A percentile compares a stretch with the other conserved stretches of the same genome.
Conservation (phyloP, 2,797 vertebrate species). For the Notamacropus eugenii region DNA sequence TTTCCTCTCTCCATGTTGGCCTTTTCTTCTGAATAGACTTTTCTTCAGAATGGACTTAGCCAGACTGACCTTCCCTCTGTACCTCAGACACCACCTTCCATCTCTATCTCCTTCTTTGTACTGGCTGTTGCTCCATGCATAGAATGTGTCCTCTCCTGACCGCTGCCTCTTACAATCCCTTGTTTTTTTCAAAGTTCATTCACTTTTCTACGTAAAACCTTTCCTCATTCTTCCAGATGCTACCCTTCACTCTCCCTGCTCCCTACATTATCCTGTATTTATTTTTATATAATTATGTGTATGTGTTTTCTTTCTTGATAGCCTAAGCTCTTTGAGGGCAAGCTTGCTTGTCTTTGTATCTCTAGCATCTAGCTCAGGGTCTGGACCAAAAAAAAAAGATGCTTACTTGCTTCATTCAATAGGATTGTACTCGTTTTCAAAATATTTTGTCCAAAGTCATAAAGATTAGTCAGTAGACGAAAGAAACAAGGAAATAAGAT, state of each 20-base stretch:
- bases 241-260: background rate
- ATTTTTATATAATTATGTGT: background rate
- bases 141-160: background rate
- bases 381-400: background rate
- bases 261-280: background rate
- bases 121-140: background rate
- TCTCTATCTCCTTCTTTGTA: background rate
- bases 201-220: background rate
- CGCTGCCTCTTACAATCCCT: background rate
- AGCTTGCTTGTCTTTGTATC: background rate
- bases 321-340: background rate
- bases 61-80: background rate
- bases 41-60: background rate
- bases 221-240: background rate
- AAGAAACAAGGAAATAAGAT: background rate
- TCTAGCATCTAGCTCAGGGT: background rate
- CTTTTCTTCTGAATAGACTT: background rate
- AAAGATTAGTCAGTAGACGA: background rate
- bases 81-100: background rate
- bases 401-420: background rate
- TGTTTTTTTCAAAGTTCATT: background rate
- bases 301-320: background rate
- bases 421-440: background rate
- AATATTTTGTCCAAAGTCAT: background rate
- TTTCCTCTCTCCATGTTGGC: background rate